Base-by-base conservation (phyloP, 2,888 invertebrate species). In the Drosophila mettleri region DNA sequence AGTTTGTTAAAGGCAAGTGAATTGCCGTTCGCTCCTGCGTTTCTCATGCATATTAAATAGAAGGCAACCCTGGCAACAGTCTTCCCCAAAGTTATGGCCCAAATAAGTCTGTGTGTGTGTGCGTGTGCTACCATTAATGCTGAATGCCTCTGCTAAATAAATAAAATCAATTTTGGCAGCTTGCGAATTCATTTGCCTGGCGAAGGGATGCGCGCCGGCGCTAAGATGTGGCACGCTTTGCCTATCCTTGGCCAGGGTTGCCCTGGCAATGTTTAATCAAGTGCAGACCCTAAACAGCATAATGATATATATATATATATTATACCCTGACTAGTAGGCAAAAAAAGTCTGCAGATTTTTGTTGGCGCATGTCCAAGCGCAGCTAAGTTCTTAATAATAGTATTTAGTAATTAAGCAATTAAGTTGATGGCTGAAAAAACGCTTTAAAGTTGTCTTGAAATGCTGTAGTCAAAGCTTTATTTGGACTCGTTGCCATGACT, bases 101-200 rank as follows among this genome's bases (percentile, higher is more conserved):
- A 12, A 20, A 12, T 20, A 34, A 34, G 58, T 54, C 20, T 29
- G 41, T 38, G 52, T 34, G 60, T 38, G 57, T 62, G 58, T 27
- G 29, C 39, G 43, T 51, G 62, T 38, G 33, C 55, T 41, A 33
- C 18, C 59, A 48, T 82, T 84, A 86, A 78, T 70, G 76, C 62
- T 66, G 68, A 62, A 80, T 88, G 45, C 45, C 16, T 3, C 45
- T 27, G 65, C 59, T 84, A 71, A 84, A 84, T 88, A 84, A 84
- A 86, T 84, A 88, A 84, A 84, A 88, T 84, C 88, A 84, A 80
- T 88, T 88, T 86, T 58, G 80, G 64, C 71, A 64, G 69, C 70
- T 52, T 70, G 74, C 82, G 75, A 75, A 81, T 81, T 81, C 60
- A 61, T 69, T 74, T 72, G 58, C 29, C 45, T 59, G 43, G 31